Conservation (phyloP, 2,888 invertebrate species). For the Acrocera orbiculus region DNA sequence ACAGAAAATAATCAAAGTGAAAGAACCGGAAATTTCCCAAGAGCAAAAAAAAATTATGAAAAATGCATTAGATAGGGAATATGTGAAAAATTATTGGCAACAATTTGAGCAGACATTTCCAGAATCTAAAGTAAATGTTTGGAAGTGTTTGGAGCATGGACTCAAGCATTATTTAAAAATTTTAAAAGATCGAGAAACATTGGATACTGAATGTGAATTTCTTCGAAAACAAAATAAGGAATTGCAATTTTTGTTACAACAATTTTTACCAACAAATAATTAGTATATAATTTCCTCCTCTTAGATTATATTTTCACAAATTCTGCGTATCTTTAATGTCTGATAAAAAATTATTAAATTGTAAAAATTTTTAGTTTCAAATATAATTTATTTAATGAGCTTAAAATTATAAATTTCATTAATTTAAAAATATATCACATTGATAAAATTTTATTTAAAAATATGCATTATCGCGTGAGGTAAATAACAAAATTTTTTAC, state of each 20-base stretch:
- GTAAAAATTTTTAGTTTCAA: no score
- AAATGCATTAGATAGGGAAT: constrained; percentile 22
- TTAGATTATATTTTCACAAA: no score
- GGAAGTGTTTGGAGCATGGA: constrained; percentile 36
- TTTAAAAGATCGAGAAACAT: constrained; percentile 41
- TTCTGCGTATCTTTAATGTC: no score
- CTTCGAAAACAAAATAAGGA: constrained; percentile 51
- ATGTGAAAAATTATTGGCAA: constrained; percentile 49
- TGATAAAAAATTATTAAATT: no score
- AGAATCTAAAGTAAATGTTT: constrained; percentile 43
- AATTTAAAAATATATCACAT: no score
- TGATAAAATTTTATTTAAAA: no score
- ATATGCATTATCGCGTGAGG: no score
- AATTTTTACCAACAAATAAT: no score
- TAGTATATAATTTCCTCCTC: no score
- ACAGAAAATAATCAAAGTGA: constrained; percentile 17
- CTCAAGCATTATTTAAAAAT: constrained; percentile 26
- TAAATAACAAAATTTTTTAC: no score
- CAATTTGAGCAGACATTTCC: constrained; percentile 44
- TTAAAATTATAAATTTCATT: no score
- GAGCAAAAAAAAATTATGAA: constrained; percentile 21
- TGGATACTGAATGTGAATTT: constrained; percentile 45
- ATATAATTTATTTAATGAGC: no score
- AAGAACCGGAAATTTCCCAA: constrained; percentile 38
- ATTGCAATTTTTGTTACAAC: constrained; percentile 44